Base-by-base conservation (phyloP, 2,888 invertebrate species). In the Theristus sp. region DNA sequence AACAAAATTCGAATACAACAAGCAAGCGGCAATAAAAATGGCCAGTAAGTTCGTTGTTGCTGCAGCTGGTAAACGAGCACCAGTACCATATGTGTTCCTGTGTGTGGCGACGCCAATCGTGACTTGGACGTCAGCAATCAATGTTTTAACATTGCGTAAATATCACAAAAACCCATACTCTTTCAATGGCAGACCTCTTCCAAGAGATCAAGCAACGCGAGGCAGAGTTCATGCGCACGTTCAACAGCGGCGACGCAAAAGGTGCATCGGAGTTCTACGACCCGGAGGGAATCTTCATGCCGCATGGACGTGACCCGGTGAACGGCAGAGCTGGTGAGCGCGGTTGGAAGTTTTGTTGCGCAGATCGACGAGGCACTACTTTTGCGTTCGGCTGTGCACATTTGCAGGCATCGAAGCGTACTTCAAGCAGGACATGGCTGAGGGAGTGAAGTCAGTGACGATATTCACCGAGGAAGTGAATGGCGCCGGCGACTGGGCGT, bases 381-480 rank as follows among this genome's bases (percentile, higher is more conserved):
- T 28, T 27, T 38, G 10, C 6, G 6, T 13, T 17, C 38, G 38
- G 6, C 38, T 38, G 38, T 38, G 38, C 6, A 49, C 6, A 49
- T 3, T 61, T 65, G 20, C 63, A 68, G 69, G 71, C 46, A 71
- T 73, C 60, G 71, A 72, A 60, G 65, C 66, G 49, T 73, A 70
- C 61, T 73, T 73, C 66, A 68, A 69, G 60, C 66, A 68, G 56
- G 73, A 73, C 64, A 73, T 73, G 73, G 65, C 70, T 25, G 72
- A 73, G 56, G 73, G 73, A 56, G 73, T 73, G 47, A 67, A 66
- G 55, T 67, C 67, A 24, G 61, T 67, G 28, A 59, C 69, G 67
- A 72, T 73, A 52, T 69, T 69, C 59, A 73, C 73, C 26, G 73
- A 72, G 61, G 73, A 73, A 60, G 73, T 73, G 38, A 73, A 73